Base-by-base conservation (phyloP, 1,140 invertebrate genomes). In the Anastrepha obliqua region DNA sequence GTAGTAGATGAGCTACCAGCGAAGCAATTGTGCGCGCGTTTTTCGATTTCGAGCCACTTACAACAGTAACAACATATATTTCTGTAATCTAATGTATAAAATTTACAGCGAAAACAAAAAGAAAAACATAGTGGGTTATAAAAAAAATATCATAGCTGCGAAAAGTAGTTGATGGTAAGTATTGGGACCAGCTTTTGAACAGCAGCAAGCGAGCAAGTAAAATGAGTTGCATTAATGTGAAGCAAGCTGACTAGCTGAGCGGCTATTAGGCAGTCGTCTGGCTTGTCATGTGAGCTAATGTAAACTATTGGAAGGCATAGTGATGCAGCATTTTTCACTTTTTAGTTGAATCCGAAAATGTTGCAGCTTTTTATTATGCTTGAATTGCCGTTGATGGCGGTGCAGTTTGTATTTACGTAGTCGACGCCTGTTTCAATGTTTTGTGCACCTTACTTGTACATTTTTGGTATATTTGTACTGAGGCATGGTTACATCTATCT, bases 21-120 rank as follows among this genome's bases (percentile, higher is more conserved):
- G 17, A 74, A 74, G 67, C 67, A 74, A 74, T 74, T 74, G 67
- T 44, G 67, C 67, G 42, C 39, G 67, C 67, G 9, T 74, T 62
- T 74, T 74, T 74, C 67, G 67, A 74, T 74, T 74, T 74, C 67
- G 67, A 74, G 44, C 67, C 15, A n/a, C 11, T 74, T 17, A 67
- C 64, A 8, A 11, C 51, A 55, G 51, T 11, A 55, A 55, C 51
- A 8, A 55, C 6, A 15, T 44, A 74, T 44, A 9, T 74, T 42
- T 15, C 15, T 5, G 5, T 47, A 47, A 67, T 6, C 17, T 42
- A 67, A 39, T 39, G 11, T 15, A 11, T 3, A 47, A 47, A 44
- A 74, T 7, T 1, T 47, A 74, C 17, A 74, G 51, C 51, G 11
- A 55, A 55, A 55, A 62, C 9, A 8, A 62, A 13, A 62, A 62